Conservation (phyloP, 2,888 invertebrate species). For the Himalopsyche anomala region DNA sequence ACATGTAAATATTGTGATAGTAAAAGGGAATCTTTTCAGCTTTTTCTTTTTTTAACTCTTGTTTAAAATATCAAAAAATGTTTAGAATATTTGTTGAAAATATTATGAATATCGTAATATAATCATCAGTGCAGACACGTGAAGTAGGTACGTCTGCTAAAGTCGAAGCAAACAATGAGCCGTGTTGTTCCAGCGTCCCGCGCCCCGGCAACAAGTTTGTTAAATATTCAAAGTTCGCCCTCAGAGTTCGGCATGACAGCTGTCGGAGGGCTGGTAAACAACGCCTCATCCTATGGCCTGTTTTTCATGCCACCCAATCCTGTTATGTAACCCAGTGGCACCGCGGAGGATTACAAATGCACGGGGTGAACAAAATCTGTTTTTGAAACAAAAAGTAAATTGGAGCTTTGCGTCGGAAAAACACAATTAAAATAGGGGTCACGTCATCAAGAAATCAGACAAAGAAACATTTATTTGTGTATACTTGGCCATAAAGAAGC, state of each 20-base stretch:
- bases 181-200: conserved; percentile 43
- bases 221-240: conserved; percentile 57
- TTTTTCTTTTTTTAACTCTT: no score
- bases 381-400: no score
- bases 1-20: no score
- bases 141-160: background rate
- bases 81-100: background rate
- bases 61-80: no score
- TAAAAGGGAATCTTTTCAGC: no score
- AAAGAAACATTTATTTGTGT: no score
- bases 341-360: background rate
- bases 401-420: no score
- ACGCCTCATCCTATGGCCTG: background rate
- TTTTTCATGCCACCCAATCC: background rate
- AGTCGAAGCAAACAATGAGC: conserved; percentile 21
- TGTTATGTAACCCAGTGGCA: background rate
- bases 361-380: no score
- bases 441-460: no score
- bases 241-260: conserved; percentile 50
- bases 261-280: conserved; percentile 50
- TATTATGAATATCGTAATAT: background rate
- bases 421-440: no score
- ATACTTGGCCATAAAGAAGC: no score
- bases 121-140: background rate
- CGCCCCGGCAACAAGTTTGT: conserved; percentile 56